Percentiles rank a stretch among this genome's conserved stretches.
Evolutionary conservation across 2,797 vertebrate genomes (phyloP).

Genomic region (Falco rusticolus): DNA sequence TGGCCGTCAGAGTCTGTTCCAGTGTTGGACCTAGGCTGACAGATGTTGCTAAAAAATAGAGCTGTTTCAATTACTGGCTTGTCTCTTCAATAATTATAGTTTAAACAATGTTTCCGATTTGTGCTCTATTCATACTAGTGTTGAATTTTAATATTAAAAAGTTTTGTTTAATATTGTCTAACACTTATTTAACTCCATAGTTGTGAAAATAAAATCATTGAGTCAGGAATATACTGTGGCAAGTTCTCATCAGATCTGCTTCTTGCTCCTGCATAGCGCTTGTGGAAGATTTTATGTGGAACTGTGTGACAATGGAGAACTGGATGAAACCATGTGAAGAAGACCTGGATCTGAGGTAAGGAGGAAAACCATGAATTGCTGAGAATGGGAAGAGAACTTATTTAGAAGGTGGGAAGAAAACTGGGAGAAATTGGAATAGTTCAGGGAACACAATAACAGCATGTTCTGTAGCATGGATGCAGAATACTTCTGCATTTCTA

Average conservation of each 20-base stretch:
- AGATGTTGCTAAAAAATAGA: slow-evolving; percentile 36
- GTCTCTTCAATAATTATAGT: slow-evolving; percentile 61
- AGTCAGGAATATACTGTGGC: neutral
- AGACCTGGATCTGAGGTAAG: neutral
- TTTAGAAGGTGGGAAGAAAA: neutral
- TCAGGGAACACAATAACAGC: neutral
- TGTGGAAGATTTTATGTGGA: neutral
- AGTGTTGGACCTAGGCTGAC: slow-evolving; percentile 58
- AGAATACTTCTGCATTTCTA: neutral
- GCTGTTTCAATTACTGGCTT: slow-evolving; percentile 55
- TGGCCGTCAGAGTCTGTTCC: slow-evolving; percentile 33
- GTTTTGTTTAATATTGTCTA: slow-evolving; percentile 71
- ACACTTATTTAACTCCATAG: slow-evolving; percentile 22
- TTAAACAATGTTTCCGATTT: slow-evolving; percentile 69
- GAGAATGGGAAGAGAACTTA: neutral
- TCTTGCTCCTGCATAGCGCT: neutral
- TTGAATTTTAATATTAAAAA: slow-evolving; percentile 80
- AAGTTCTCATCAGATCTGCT: neutral
- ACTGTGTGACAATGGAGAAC: neutral
- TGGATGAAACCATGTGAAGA: neutral
- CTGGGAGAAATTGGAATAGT: neutral
- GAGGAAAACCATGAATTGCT: neutral
- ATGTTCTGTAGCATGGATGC: neutral
- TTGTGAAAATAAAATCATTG: neutral
- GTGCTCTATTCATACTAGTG: slow-evolving; percentile 74